Evolutionary conservation across 2,797 vertebrate genomes (phyloP).

Genomic region (Malacoctenus gilli): DNA sequence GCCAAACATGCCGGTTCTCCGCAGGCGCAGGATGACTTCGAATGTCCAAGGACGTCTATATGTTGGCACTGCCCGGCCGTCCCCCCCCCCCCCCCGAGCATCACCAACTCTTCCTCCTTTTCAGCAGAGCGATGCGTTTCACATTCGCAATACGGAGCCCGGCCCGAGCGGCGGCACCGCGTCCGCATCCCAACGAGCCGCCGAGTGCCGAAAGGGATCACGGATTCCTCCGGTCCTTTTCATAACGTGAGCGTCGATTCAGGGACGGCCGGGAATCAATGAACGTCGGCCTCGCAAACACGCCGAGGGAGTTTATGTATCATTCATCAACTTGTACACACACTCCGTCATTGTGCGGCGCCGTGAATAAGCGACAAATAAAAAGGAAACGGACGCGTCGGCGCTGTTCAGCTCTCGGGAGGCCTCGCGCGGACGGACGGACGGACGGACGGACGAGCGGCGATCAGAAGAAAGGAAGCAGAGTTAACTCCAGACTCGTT

Average conservation of each 20-base stretch:
- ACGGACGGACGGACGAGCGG: conserved; percentile 1
- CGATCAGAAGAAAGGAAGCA: conserved; percentile 19
- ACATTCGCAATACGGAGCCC: neutral
- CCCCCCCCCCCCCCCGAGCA: too few species aligned
- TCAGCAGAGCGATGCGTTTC: neutral
- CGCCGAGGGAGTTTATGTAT: conserved; percentile 2
- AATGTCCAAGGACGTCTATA: too few species aligned
- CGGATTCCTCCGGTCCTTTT: conserved; percentile 20
- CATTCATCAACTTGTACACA: conserved; percentile 12
- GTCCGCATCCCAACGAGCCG: conserved; percentile 8
- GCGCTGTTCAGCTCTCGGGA: conserved; percentile 11
- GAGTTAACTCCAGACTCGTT: conserved; percentile 64
- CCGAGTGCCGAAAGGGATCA: neutral
- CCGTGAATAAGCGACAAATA: conserved; percentile 33
- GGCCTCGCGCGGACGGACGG: neutral
- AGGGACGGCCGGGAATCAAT: conserved; percentile 24
- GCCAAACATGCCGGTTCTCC: too few species aligned
- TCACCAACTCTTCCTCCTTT: conserved; percentile 3
- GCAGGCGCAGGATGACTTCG: neutral
- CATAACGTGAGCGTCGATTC: conserved; percentile 8
- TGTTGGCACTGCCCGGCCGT: too few species aligned
- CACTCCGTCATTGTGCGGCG: conserved; percentile 9
- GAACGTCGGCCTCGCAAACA: conserved; percentile 15
- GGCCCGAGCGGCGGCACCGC: neutral
- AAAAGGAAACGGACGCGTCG: conserved; percentile 29